Evolutionary conservation across 2,888 invertebrate species (phyloP), one percentile per base, ranked within the genome.

Genomic region (Drosophila mettleri): DNA sequence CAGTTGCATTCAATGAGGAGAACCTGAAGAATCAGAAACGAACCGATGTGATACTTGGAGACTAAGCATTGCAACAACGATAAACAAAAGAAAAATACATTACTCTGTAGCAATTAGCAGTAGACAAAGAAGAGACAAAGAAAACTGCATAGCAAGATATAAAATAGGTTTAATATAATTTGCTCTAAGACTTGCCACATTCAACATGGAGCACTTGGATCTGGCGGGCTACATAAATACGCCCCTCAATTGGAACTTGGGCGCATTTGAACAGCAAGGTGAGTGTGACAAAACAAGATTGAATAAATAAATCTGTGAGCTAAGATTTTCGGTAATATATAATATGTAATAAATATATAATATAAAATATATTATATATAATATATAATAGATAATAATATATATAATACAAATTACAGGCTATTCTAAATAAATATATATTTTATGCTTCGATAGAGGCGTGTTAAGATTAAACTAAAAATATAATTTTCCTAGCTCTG

Each of bases 241-340:
- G 49, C 80, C 90, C 38, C 76, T 90, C 46, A 86, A 78, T 59
- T 92, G 91, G 91, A 90, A 90, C 73, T 45, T 91, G 61, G 87
- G 90, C 41, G 77, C 80, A 61, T 91, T 92, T 65, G 91, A 92
- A 62, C 92, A 92, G 66, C 92, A 92, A 91, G 92, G 92, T 92
- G 60, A 85, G 89, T 80, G 34, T n/a, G 24, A 22, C 60, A 41
- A 2, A 10, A 39, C 2, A 12, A 12, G 31, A 31, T 6, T 36
- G 7, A 34, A 14, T 29, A 29, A 7, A 29, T 29, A 18, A 34
- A n/a, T 34, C n/a, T 41, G 24, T 24, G 5, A 24, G 24, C 24
- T 24, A 5, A n/a, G n/a, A n/a, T n/a, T n/a, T n/a, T n/a, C n/a
- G n/a, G n/a, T n/a, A n/a, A n/a, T n/a, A n/a, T n/a, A n/a, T n/a